phyloP scores from a whole-genome alignment of 2,888 invertebrate genomes.

The Dryadula phaetusa region DNA sequence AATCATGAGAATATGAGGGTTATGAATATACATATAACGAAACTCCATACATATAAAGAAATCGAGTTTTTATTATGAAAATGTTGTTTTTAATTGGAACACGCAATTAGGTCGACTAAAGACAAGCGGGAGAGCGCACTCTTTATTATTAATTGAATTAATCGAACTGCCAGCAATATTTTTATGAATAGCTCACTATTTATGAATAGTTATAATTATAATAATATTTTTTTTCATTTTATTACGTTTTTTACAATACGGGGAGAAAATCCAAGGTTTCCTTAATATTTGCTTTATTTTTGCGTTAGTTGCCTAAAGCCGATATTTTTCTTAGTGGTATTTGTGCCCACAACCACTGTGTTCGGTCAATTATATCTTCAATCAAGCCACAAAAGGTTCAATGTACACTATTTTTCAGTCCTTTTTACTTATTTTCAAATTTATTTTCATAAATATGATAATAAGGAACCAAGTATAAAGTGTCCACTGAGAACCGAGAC shows the following conservation, averaged over 20 bases:
- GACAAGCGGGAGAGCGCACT: constrained; percentile 25
- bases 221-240: too few species aligned
- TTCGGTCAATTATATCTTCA: too few species aligned
- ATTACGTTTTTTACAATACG: not conserved
- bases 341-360: not conserved
- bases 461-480: too few species aligned
- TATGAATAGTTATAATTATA: not conserved
- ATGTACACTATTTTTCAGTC: too few species aligned
- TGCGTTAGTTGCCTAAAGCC: too few species aligned
- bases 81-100: constrained; percentile 21
- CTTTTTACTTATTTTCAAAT: too few species aligned
- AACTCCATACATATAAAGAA: constrained; percentile 7
- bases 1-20: too few species aligned
- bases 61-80: not conserved
- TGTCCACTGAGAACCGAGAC: too few species aligned
- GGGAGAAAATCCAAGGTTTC: too few species aligned
- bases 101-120: constrained; percentile 17
- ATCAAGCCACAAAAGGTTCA: too few species aligned
- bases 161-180: constrained; percentile 38
- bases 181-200: not conserved
- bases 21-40: not conserved
- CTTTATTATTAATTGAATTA: constrained; percentile 49
- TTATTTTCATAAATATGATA: too few species aligned
- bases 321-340: not conserved
- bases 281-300: too few species aligned